Percentiles rank a stretch among this genome's conserved stretches.
Evolutionary conservation across 30 jellyfish, hydroid and myxozoan genomes (phyloP).

Genomic region (Nemopilema nomurai): DNA sequence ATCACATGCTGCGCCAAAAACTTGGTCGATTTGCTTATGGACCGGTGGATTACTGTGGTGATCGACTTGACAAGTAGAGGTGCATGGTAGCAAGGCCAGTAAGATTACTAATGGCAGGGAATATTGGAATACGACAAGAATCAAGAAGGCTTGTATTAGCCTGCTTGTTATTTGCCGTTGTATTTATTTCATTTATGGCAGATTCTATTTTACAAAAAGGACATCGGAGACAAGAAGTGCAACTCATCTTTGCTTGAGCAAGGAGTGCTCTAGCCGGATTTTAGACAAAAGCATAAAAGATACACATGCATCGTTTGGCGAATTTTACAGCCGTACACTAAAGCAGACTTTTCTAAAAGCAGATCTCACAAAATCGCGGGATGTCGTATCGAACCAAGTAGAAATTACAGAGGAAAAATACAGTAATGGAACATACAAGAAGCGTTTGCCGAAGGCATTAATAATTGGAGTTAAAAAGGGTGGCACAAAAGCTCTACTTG

Average conservation of each 20-base stretch:
- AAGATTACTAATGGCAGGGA: not conserved
- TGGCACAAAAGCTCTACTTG: conserved; percentile 91
- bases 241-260: not conserved
- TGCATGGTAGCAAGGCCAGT: not conserved
- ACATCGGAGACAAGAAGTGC: not conserved
- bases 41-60: not conserved
- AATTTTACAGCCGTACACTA: not conserved
- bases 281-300: not conserved
- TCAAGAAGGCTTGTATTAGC: not conserved
- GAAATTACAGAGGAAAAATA: not conserved
- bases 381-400: not conserved
- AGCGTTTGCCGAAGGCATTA: conserved; percentile 76
- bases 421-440: not conserved
- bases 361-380: not conserved
- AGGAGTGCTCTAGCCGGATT: too few species aligned
- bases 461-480: conserved; percentile 93
- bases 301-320: not conserved
- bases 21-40: not conserved
- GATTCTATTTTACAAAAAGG: not conserved
- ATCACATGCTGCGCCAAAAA: not conserved
- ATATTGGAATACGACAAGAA: not conserved
- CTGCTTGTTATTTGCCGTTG: not conserved
- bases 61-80: not conserved
- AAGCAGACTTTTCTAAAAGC: not conserved
- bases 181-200: conserved; percentile 14